Base-by-base conservation (phyloP, 1,140 invertebrate genomes). In the Brachionus manjavacas region DNA sequence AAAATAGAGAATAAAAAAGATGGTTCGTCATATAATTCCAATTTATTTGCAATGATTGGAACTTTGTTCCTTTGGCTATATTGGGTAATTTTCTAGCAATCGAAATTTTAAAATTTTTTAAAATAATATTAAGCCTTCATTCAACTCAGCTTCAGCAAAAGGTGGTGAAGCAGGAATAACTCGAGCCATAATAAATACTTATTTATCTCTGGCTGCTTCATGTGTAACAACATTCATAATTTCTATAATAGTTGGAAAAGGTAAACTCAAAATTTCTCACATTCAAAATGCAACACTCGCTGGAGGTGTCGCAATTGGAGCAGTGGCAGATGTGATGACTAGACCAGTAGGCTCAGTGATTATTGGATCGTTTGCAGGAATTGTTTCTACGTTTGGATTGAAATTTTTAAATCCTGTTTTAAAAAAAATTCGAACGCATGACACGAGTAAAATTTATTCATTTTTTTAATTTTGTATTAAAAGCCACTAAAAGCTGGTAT, bases 31-130 rank as follows among this genome's bases (percentile, higher is more conserved):
- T 96, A 96, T 86, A 92, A 92, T 12, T 96, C 95, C 0, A 95
- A 97, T 88, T 90, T 96, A 39, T 96, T 96, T 86, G 93, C 95
- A 11, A 96, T 97, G 95, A 94, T 97, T 85, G 95, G 95, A 20
- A 78, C 74, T 31, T 55, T 78, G 25, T 78, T 78, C 23, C 39
- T 78, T 4, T 78, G 74, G 74, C 28, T 70, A 70, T 70, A 70
- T 70, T 70, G 66, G 66, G 66, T 70, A 60, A 23, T 39, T 31
- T 16, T 20, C 3, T 0, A 31, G 35, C 4, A 23, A 35, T 16
- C 28, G n/a, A 35, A 35, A 6, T 28, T 31, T n/a, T 35, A 6
- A 6, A 35, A 35, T 6, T 28, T 14, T 12, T 11, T 12, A 31
- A 70, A 31, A 70, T 74, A 25, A 23, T 43, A 8, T 74, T 6